These are phyloP conservation scores for Cyclophora punctaria DNA, from an alignment of 2,888 invertebrate genomes.

Conservation along the genomic window DNA sequence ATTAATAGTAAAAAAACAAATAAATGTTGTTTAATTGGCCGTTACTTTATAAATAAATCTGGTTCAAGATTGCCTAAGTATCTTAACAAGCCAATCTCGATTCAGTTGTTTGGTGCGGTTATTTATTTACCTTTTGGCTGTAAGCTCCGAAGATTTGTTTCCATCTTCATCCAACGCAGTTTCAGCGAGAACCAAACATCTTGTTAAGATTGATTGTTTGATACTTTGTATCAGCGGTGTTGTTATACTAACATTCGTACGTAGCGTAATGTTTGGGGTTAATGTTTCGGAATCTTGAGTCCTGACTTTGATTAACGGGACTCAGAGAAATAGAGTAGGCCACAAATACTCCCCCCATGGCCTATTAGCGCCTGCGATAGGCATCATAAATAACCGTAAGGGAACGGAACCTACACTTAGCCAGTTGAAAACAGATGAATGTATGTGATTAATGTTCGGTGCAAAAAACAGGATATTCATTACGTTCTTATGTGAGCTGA, in stretches of 20 bases:
- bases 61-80: too few species aligned
- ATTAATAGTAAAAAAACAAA: too few species aligned
- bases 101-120: too few species aligned
- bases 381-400: constrained; percentile 20
- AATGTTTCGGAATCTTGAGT: constrained; percentile 14
- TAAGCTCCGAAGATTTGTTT: too few species aligned
- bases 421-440: constrained; percentile 16
- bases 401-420: constrained; percentile 17
- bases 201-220: background rate
- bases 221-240: constrained; percentile 10
- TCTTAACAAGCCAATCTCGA: too few species aligned
- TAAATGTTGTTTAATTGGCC: too few species aligned
- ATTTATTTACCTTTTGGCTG: too few species aligned
- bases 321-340: constrained; percentile 19
- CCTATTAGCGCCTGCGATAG: constrained; percentile 20
- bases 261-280: constrained; percentile 13
- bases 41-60: too few species aligned
- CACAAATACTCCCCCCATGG: constrained; percentile 20
- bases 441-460: constrained; percentile 13
- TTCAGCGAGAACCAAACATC: background rate
- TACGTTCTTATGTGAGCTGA: background rate
- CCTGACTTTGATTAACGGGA: constrained; percentile 21
- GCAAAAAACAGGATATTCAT: constrained; percentile 12
- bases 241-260: constrained; percentile 8
- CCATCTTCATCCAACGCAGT: too few species aligned